Evolutionary conservation across 2,888 invertebrate genomes (phyloP), one percentile per base, ranked within the genome.

Genomic region (Desoria tigrina): DNA sequence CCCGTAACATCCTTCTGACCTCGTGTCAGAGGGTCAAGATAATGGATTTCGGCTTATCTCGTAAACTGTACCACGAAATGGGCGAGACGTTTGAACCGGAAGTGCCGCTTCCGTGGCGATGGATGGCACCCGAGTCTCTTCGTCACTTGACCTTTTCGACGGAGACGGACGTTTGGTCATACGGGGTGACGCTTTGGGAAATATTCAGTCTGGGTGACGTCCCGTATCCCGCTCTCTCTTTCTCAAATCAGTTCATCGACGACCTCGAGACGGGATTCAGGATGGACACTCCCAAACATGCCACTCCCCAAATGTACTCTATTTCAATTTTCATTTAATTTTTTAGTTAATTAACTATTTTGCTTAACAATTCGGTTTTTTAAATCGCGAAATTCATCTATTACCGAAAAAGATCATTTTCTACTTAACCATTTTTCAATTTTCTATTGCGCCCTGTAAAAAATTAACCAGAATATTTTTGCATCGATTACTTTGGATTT

Each of bases 31-130:
- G 16, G 3, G 11, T 49, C n/a, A 59, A 59, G 32, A 59, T 59
- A 27, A 45, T 45, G 9, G 59, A 59, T 26, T 59, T 59, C n/a
- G 59, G 59, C 24, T 27, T 59, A 14, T 59, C 59, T 2, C 23
- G 45, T 2, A 42, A 49, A 24, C 16, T 59, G 26, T 59, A 59
- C 24, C 18, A 32, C 7, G 42, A 59, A n/a, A 59, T 27, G 16
- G 39, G 23, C 23, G 42, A 37, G 18, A 54, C 32, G 2, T 45
- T 45, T 42, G 49, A 59, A 11, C 23, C 45, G 2, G 28, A 42
- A 18, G 45, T 45, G 16, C 59, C 59, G n/a, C 49, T 59, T n/a
- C 59, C 59, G 3, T 59, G 42, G 45, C 21, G 59, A 42, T 59
- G 59, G 59, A 59, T 59, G 59, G 28, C 26, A n/a, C 59, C 59